phyloP scores from a whole-genome alignment of 2,888 invertebrate genomes.

The Beris morrisii region DNA sequence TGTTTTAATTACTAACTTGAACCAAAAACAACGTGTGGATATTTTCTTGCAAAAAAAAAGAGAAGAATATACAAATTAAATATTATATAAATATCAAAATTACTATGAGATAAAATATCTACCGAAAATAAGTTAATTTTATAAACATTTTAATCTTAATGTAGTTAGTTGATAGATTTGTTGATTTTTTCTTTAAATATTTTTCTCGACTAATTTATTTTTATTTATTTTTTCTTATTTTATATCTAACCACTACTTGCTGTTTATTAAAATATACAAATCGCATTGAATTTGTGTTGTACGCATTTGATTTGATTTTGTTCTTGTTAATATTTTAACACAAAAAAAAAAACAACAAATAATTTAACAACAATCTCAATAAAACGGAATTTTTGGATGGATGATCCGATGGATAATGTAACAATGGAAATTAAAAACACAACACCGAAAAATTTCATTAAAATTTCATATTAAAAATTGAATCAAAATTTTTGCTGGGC shows the following conservation, averaged over 20 bases:
- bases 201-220: not conserved
- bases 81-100: conserved; percentile 10
- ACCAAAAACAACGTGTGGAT: conserved; percentile 31
- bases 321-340: conserved; percentile 27
- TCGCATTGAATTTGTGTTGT: not conserved
- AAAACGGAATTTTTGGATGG: too few species aligned
- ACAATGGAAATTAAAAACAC: too few species aligned
- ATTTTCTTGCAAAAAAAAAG: conserved; percentile 25
- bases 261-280: conserved; percentile 2
- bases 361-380: not conserved
- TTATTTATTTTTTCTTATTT: conserved; percentile 7
- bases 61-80: not conserved
- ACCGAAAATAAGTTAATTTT: conserved; percentile 37
- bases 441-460: too few species aligned
- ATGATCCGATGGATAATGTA: too few species aligned
- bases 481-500: too few species aligned
- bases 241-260: conserved; percentile 5
- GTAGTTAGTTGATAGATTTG: conserved; percentile 6
- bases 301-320: conserved; percentile 6
- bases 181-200: conserved; percentile 6
- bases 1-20: not conserved
- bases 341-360: not conserved
- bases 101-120: conserved; percentile 40
- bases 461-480: too few species aligned
- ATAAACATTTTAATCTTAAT: conserved; percentile 2